Evolutionary conservation across 2,797 vertebrate species (phyloP), one percentile per base, ranked within the genome.

Genomic region (Benthosema pterotum): DNA sequence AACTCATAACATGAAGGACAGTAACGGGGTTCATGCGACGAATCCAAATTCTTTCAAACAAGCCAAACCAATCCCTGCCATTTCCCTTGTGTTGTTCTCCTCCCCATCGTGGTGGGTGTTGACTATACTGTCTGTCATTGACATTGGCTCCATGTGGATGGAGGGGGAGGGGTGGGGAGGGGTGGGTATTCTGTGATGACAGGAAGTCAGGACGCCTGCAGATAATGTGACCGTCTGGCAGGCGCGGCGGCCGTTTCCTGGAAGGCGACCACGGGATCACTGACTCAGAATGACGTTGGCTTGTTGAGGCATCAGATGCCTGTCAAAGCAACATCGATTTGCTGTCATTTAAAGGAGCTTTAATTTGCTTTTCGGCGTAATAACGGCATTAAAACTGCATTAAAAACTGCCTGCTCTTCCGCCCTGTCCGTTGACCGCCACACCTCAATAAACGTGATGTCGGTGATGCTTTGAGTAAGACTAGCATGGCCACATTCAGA

Each of bases 11-110:
- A 38, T 9, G 32, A 38, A 9, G 32, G 32, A 38, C 32, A 7
- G 7, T 38, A n/a, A n/a, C n/a, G 32, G 32, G 32, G 32, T 38
- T 38, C 32, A 38, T 38, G 32, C 11, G 32, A n/a, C n/a, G n/a
- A 38, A 38, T 38, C 67, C 72, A 67, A 70, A 80, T 84, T 67
- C 50, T 62, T 75, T 68, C 60, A 49, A 25, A 73, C 52, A 65
- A 17, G 25, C 45, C 65, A 49, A 32, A 59, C 14, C 32, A 2
- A 38, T 38, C 32, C 32, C 32, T 9, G 8, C 32, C 28, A 38
- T 38, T 11, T 7, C 32, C 32, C 32, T 38, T 38, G 32, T 38
- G 32, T 38, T 38, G 28, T 32, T 11, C 32, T 17, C 16, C 28
- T 14, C 54, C 42, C 54, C 42, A 9, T n/a, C 42, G 8, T 11